phyloP scores from a whole-genome alignment of 1,140 invertebrate species.

The Penaeus chinensis region DNA sequence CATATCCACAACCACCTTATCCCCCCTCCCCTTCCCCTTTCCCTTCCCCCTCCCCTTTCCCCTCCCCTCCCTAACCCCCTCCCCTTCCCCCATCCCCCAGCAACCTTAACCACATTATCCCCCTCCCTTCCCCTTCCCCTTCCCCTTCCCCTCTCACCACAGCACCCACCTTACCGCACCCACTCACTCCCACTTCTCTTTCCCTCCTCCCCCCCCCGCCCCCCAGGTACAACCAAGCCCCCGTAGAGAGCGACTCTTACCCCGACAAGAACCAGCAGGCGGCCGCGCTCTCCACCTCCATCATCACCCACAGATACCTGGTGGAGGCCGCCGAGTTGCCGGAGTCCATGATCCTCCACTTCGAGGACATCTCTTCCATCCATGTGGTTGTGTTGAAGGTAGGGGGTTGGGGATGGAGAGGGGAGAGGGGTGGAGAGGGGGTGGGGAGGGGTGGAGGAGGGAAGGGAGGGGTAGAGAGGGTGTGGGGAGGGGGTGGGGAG shows the following conservation, averaged over 20 bases:
- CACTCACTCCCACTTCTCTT: no score
- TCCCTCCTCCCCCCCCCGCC: background rate
- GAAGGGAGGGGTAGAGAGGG: background rate
- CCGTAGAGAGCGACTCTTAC: constrained; percentile 45
- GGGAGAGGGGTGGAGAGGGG: background rate
- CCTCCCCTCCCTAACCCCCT: no score
- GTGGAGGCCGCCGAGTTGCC: constrained; percentile 45
- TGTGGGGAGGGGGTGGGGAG: no score
- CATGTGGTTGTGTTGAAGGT: constrained; percentile 59
- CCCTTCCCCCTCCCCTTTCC: no score
- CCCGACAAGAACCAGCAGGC: constrained; percentile 61
- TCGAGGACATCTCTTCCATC: constrained; percentile 59
- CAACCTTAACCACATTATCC: no score
- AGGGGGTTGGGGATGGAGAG: background rate
- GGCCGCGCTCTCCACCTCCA: constrained; percentile 51
- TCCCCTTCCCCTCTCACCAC: no score
- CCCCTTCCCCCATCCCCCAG: no score
- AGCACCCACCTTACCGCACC: no score
- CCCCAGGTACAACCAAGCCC: constrained; percentile 56
- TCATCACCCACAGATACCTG: constrained; percentile 58
- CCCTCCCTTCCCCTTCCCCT: no score
- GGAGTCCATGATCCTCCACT: constrained; percentile 61
- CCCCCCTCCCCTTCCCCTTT: no score
- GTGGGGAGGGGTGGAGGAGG: background rate
- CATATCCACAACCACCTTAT: no score